Evolutionary conservation across 1,140 invertebrate species (phyloP).

Genomic region (Magallana angulata): DNA sequence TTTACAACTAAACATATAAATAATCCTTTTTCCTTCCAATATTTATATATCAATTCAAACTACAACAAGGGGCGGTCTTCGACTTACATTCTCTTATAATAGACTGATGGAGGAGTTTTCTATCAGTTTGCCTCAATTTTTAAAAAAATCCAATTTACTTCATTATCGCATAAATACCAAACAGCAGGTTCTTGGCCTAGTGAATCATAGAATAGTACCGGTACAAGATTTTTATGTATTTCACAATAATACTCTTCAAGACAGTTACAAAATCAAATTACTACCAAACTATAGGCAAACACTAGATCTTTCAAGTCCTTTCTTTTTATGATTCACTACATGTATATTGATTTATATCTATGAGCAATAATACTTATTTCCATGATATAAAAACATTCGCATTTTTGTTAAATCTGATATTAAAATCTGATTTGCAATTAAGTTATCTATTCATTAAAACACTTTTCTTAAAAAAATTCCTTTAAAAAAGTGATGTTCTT

Average conservation of each 20-base stretch:
- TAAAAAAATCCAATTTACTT: not conserved
- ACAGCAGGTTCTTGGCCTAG: not conserved
- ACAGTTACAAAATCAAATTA: not conserved
- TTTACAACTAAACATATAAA: not conserved
- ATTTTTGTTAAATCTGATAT: no score
- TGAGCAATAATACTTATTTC: no score
- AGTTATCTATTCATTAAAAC: no score
- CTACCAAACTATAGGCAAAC: no score
- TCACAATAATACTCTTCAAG: not conserved
- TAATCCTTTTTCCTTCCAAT: not conserved
- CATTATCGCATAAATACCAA: constrained; percentile 4
- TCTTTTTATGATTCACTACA: no score
- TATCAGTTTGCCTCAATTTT: not conserved
- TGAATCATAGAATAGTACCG: not conserved
- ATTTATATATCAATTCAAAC: not conserved
- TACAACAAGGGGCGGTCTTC: not conserved
- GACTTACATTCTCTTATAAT: not conserved
- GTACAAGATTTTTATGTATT: not conserved
- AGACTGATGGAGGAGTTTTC: not conserved
- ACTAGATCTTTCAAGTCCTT: no score
- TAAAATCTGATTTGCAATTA: no score
- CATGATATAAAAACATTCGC: no score
- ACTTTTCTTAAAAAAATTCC: no score
- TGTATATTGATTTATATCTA: no score
- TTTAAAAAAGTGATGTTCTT: no score